A percentile compares a stretch with the other conserved stretches of the same genome.
phyloP scores from a whole-genome alignment of 2,113 vertebrate genomes.

The Eretmochelys imbricata region DNA sequence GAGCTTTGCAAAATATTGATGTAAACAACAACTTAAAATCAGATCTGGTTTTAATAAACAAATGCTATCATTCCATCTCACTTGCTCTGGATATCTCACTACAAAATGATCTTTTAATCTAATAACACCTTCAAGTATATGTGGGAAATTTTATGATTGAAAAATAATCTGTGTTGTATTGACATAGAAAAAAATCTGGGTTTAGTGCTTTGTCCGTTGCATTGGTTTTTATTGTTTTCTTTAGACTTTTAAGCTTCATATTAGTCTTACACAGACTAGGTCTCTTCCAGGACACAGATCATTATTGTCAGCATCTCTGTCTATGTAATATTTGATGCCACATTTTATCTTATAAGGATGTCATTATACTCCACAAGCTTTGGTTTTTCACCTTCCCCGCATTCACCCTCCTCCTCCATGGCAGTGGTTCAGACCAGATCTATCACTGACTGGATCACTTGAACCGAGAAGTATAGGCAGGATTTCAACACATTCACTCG shows the following conservation, averaged over 20 bases:
- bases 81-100: not conserved
- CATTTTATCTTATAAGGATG: conserved; percentile 46
- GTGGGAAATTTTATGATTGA: not conserved
- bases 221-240: not conserved
- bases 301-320: conserved; percentile 34
- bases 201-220: not conserved
- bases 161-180: not conserved
- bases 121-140: not conserved
- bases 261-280: not conserved
- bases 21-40: not conserved
- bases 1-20: not conserved
- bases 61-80: not conserved
- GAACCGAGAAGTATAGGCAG: conserved; percentile 49
- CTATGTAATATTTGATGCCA: not conserved
- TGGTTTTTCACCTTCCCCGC: conserved; percentile 9
- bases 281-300: not conserved
- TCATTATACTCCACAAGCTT: conserved; percentile 37
- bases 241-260: not conserved
- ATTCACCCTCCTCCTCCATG: conserved; percentile 10
- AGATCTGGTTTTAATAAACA: not conserved
- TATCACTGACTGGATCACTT: conserved; percentile 74
- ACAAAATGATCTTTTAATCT: not conserved
- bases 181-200: not conserved
- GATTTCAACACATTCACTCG: conserved; percentile 27
- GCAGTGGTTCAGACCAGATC: conserved; percentile 64